Base-by-base conservation (phyloP, 1,140 invertebrate species). In the Argopecten irradians region DNA sequence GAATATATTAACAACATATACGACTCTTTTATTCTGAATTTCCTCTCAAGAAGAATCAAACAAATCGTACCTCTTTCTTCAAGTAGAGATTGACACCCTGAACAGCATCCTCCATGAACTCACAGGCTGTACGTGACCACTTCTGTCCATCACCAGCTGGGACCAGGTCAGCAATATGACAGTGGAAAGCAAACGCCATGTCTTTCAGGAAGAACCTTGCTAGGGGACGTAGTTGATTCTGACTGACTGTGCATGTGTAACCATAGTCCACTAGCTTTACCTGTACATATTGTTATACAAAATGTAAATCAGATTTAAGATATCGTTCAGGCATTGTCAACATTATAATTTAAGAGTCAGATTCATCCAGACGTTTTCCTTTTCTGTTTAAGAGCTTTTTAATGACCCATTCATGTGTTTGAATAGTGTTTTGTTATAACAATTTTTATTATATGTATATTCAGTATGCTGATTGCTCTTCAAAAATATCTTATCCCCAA, bases 241-340 rank as follows among this genome's bases (percentile, higher is more conserved):
- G 35, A 33, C 83, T 36, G 13, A 91, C 35, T 33, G 82, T 83
- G 8, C 19, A 34, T 11, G 34, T 83, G 33, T 86, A 88, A 1
- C 90, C 90, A 87, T 84, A 91, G 46, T 91, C 90, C 19, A 91
- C 88, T 33, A 91, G 43, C 35, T 84, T 89, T 8, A 91, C 90
- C 90, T 91, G 35, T 0, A 82, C 39, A 46, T 16, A 87, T 19
- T 34, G 22, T 84, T 35, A 36, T 14, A 84, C 14, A n/a, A n/a
- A n/a, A n/a, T n/a, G n/a, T n/a, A n/a, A n/a, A n/a, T n/a, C n/a
- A n/a, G n/a, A n/a, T n/a, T n/a, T n/a, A n/a, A n/a, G n/a, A n/a
- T n/a, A n/a, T n/a, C n/a, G n/a, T n/a, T n/a, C n/a, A n/a, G n/a
- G n/a, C n/a, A n/a, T n/a, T n/a, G n/a, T n/a, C n/a, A n/a, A n/a